Evolutionary conservation across 2,797 vertebrate species (phyloP).

Genomic region (Sebastes trivittatus): DNA sequence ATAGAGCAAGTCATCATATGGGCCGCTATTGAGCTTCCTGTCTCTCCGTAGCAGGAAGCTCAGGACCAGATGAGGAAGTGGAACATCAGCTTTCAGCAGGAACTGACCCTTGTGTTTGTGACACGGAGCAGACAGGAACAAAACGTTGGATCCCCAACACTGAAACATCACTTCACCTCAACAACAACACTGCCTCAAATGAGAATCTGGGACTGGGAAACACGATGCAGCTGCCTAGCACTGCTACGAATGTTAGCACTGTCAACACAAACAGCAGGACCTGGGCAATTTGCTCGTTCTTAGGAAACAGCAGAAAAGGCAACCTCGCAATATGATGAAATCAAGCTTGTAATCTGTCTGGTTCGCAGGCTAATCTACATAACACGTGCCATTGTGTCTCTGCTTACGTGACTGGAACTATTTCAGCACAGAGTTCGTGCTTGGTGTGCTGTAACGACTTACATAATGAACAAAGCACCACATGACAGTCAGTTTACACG

Average conservation of each 20-base stretch:
- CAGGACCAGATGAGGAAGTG: slow-evolving; percentile 75
- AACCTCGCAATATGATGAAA: slow-evolving; percentile 6
- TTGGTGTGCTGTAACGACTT: slow-evolving; percentile 7
- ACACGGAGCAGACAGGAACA: slow-evolving; percentile 50
- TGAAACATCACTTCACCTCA: background rate
- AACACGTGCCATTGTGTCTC: slow-evolving; percentile 48
- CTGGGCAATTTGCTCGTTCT: background rate
- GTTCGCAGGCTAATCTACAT: slow-evolving; percentile 26
- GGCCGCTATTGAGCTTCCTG: slow-evolving; percentile 51
- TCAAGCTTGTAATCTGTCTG: slow-evolving; percentile 42
- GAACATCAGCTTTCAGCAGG: slow-evolving; percentile 69
- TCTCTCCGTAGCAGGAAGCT: slow-evolving; percentile 65
- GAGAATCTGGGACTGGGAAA: background rate
- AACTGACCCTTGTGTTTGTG: slow-evolving; percentile 61
- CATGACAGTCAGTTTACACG: slow-evolving; percentile 10
- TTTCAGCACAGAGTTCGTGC: slow-evolving; percentile 10
- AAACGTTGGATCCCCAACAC: slow-evolving; percentile 33
- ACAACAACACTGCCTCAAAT: background rate
- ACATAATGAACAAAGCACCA: slow-evolving; percentile 34
- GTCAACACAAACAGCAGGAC: background rate
- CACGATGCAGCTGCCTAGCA: background rate
- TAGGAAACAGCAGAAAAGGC: background rate
- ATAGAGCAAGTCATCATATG: slow-evolving; percentile 35
- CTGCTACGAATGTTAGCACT: background rate
- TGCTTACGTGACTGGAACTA: slow-evolving; percentile 1